A percentile compares a stretch with the other conserved stretches of the same genome.
phyloP scores from a whole-genome alignment of 2,888 invertebrate genomes.

The Ellobium chinense region DNA sequence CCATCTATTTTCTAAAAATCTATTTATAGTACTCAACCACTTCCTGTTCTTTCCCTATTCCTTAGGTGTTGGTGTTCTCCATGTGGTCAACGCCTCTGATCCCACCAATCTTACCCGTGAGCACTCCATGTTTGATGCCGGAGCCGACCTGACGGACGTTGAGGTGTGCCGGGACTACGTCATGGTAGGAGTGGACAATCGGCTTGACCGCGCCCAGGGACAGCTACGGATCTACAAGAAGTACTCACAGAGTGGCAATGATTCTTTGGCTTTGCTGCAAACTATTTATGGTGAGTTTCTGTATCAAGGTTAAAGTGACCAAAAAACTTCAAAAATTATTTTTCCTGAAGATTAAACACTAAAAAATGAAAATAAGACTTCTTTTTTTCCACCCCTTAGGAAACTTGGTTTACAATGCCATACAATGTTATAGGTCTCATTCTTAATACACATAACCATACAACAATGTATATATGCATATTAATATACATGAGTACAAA shows the following conservation, averaged over 20 bases:
- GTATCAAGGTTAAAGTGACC: not conserved
- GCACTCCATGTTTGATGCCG: constrained; percentile 32
- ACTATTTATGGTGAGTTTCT: constrained; percentile 51
- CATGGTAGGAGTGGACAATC: constrained; percentile 58
- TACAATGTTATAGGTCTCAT: too few relatives aligned
- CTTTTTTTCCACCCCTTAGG: too few relatives aligned
- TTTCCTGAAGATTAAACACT: too few relatives aligned
- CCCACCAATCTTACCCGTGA: constrained; percentile 50
- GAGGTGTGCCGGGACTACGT: constrained; percentile 62
- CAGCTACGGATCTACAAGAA: constrained; percentile 54
- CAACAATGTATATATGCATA: too few relatives aligned
- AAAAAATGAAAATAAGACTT: too few relatives aligned
- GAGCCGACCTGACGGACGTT: constrained; percentile 65
- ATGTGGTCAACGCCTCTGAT: constrained; percentile 61
- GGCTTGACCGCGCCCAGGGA: constrained; percentile 47
- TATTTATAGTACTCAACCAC: not conserved
- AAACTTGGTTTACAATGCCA: too few relatives aligned
- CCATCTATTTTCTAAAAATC: not conserved
- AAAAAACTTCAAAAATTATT: too few relatives aligned
- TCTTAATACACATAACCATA: too few relatives aligned
- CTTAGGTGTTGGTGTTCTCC: constrained; percentile 62
- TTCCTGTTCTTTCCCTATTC: too few relatives aligned
- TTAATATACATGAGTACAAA: too few relatives aligned
- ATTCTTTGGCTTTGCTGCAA: constrained; percentile 45
- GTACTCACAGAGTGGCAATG: constrained; percentile 34